Conservation (phyloP, 2,888 invertebrate genomes). For the Tinea pellionella region DNA sequence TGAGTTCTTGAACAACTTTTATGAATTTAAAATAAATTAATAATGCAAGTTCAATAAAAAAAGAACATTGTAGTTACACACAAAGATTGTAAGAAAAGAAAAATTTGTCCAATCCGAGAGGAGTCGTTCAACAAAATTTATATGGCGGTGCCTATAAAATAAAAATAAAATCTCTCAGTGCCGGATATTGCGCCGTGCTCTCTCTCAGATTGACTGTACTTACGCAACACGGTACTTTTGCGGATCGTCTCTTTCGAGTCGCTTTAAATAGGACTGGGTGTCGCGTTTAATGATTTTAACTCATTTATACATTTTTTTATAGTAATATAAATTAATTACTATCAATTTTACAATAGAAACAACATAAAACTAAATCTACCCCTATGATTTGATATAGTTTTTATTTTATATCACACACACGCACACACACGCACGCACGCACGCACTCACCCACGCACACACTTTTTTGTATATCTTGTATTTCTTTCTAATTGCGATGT, state of each 20-base stretch:
- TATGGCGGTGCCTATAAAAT: slow-evolving; percentile 13
- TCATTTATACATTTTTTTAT: no score
- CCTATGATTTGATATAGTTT: no score
- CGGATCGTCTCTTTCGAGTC: background rate
- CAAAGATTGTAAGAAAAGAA: background rate
- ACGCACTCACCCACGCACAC: no score
- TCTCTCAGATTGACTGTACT: slow-evolving; percentile 5
- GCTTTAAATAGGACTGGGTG: background rate
- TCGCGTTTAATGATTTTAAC: background rate
- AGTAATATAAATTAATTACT: no score
- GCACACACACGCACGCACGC: no score
- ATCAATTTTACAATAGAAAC: no score
- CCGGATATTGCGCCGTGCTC: slow-evolving; percentile 12
- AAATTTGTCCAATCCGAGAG: slow-evolving; percentile 11
- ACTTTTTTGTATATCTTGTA: no score
- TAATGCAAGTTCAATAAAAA: background rate
- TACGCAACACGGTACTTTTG: background rate
- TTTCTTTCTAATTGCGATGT: no score
- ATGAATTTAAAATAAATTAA: no score
- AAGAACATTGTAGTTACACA: background rate
- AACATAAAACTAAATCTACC: no score
- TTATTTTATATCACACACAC: no score
- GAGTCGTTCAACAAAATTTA: slow-evolving; percentile 13
- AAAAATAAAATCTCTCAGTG: slow-evolving; percentile 13
- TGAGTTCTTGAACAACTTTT: no score